Evolutionary conservation across 2,797 vertebrate genomes (phyloP), one percentile per base, ranked within the genome.

Genomic region (Podarcis siculus): DNA sequence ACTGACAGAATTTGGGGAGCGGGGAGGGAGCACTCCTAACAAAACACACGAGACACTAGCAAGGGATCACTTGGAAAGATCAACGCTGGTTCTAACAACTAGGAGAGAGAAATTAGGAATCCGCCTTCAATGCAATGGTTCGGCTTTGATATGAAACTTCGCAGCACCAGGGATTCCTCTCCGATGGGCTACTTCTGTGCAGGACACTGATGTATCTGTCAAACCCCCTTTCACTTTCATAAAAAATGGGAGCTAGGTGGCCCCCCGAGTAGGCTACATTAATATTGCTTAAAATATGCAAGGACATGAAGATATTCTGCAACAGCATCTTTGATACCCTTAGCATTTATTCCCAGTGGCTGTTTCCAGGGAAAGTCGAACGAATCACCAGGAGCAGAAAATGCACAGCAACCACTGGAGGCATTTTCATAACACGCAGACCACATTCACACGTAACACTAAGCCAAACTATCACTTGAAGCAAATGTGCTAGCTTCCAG

Each of bases 21-120:
- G n/a, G 32, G 6, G 64, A 13, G 80, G 8, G 89, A 90, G 92
- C 93, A 73, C 95, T 96, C 94, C 92, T 89, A 92, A 77, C 71
- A 88, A 91, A 94, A 96, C 89, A 87, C 90, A 79, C 85, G 92
- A 93, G 93, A 93, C 92, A 94, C 85, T 93, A 96, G 77, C 92
- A 92, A 95, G 93, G 95, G 89, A 96, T 94, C 88, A 91, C 85
- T 95, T 92, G 92, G 87, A 95, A 96, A 96, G 93, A 93, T 95
- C 94, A 94, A 90, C 92, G 91, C 90, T 92, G 88, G 77, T 94
- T 67, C 6, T 89, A 82, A 92, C 88, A 94, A 91, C 94, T 91
- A 93, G 71, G 76, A 88, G 92, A 89, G 88, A 89, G 93, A 95
- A 82, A 64, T 92, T 92, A 93, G 91, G 87, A 94, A 82, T 82